Percentiles rank a stretch among this genome's conserved stretches.
These are phyloP conservation scores for Agelastica alni DNA, from an alignment of 2,888 invertebrate species.

Conservation along the genomic window DNA sequence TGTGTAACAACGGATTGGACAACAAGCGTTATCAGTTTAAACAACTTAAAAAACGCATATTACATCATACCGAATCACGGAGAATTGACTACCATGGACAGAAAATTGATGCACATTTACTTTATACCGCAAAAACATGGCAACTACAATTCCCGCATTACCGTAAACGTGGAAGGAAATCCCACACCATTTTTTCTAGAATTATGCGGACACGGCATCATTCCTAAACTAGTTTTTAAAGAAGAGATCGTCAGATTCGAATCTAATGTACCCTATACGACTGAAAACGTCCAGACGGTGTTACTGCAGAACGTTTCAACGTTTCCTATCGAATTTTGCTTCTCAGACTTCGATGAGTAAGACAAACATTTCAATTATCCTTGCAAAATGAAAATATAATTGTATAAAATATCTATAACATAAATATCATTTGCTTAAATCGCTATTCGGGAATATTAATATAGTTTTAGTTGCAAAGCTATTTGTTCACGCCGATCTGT, in stretches of 20 bases:
- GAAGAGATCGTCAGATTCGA: slow-evolving; percentile 63
- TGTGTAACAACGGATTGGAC: slow-evolving; percentile 63
- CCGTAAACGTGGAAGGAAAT: slow-evolving; percentile 60
- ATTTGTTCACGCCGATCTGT: no score
- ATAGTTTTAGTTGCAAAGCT: no score
- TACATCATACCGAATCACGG: slow-evolving; percentile 55
- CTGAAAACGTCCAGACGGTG: slow-evolving; percentile 61
- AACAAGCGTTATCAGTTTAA: slow-evolving; percentile 55
- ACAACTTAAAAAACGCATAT: slow-evolving; percentile 36
- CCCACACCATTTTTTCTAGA: slow-evolving; percentile 53
- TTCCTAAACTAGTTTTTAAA: slow-evolving; percentile 60
- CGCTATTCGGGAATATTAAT: no score
- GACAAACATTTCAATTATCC: slow-evolving; percentile 41
- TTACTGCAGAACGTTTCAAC: slow-evolving; percentile 66
- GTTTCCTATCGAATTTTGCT: slow-evolving; percentile 70
- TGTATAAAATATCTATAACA: no score
- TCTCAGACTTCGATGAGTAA: slow-evolving; percentile 70
- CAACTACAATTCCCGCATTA: slow-evolving; percentile 47
- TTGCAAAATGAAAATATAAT: no score
- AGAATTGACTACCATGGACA: slow-evolving; percentile 59
- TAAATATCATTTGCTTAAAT: no score
- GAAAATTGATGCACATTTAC: slow-evolving; percentile 60
- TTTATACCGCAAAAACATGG: slow-evolving; percentile 63
- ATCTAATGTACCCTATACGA: slow-evolving; percentile 67
- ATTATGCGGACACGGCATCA: slow-evolving; percentile 61